Percentiles rank a stretch among this genome's conserved stretches.
These are phyloP conservation scores for Cerastis rubricosa DNA, from an alignment of 2,888 invertebrate species.

Conservation along the genomic window DNA sequence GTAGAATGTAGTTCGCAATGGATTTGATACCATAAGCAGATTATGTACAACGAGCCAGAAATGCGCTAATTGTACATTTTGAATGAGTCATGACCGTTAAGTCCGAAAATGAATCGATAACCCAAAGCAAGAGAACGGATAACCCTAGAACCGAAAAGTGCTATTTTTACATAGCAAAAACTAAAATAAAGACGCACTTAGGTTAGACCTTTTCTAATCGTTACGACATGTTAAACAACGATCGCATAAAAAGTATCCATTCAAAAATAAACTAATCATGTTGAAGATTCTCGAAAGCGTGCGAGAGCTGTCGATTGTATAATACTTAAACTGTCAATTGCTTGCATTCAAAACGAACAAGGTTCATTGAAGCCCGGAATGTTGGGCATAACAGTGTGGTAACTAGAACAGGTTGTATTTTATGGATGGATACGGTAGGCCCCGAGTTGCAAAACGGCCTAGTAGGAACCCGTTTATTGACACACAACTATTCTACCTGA, in stretches of 20 bases:
- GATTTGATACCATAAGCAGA: slow-evolving; percentile 56
- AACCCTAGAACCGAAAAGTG: not conserved
- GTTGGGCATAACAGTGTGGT: slow-evolving; percentile 52
- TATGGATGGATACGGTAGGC: slow-evolving; percentile 49
- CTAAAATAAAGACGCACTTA: not conserved
- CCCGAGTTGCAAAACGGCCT: slow-evolving; percentile 45
- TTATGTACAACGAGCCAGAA: slow-evolving; percentile 33
- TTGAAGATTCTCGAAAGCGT: slow-evolving; percentile 71
- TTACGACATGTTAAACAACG: slow-evolving; percentile 39
- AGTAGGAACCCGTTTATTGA: slow-evolving; percentile 63
- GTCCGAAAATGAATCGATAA: slow-evolving; percentile 21
- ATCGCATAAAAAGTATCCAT: slow-evolving; percentile 49
- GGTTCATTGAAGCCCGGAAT: slow-evolving; percentile 42
- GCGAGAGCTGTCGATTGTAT: slow-evolving; percentile 61
- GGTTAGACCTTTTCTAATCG: slow-evolving; percentile 26
- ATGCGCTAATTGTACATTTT: slow-evolving; percentile 52
- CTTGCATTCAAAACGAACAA: slow-evolving; percentile 48
- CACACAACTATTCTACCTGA: slow-evolving; percentile 58
- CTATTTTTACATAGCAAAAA: not conserved
- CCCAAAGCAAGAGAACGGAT: not conserved
- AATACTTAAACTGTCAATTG: slow-evolving; percentile 60
- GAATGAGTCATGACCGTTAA: slow-evolving; percentile 37
- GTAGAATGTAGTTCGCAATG: slow-evolving; percentile 51
- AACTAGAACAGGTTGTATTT: slow-evolving; percentile 61
- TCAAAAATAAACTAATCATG: slow-evolving; percentile 64